Evolutionary conservation across 2,888 invertebrate genomes (phyloP), one percentile per base, ranked within the genome.

Genomic region (Orchesellides sinensis): DNA sequence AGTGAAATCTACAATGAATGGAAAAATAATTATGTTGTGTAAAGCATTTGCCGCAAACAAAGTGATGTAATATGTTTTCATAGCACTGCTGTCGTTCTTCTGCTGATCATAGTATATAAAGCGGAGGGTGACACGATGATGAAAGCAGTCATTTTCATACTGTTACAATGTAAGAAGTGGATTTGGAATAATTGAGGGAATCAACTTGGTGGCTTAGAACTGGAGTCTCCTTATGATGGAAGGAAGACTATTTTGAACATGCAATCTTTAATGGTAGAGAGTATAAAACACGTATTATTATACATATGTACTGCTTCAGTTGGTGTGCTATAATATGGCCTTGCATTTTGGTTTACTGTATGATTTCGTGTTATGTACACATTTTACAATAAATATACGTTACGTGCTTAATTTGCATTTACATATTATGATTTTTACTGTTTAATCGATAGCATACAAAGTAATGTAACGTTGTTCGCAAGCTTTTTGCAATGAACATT

Each of bases 121-220:
- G 40, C 10, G 2, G 40, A 40, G 2, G 40, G 10, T n/a, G n/a
- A n/a, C n/a, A n/a, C n/a, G n/a, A n/a, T n/a, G n/a, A n/a, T n/a
- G n/a, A n/a, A n/a, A n/a, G n/a, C n/a, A n/a, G n/a, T n/a, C n/a
- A n/a, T n/a, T n/a, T n/a, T n/a, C n/a, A n/a, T n/a, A n/a, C n/a
- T n/a, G 40, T 8, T 40, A 14, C 40, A 40, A 14, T 40, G n/a
- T 35, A 8, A 12, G 35, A 35, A 5, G 2, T 14, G 56, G 61
- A 61, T 45, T 54, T 17, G 23, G 12, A 14, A 40, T 56, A 70
- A 56, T 70, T 70, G 40, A n/a, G 32, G 17, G 70, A 70, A 70
- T 70, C 70, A 70, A 21, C 70, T 70, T 56, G 21, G 40, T 32
- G 23, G 17, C 49, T 68, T 52, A 47, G 29, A 17, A 63, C 21